These are phyloP conservation scores for Xanthorhoe designata DNA, from an alignment of 2,888 invertebrate species.

Conservation along the genomic window DNA sequence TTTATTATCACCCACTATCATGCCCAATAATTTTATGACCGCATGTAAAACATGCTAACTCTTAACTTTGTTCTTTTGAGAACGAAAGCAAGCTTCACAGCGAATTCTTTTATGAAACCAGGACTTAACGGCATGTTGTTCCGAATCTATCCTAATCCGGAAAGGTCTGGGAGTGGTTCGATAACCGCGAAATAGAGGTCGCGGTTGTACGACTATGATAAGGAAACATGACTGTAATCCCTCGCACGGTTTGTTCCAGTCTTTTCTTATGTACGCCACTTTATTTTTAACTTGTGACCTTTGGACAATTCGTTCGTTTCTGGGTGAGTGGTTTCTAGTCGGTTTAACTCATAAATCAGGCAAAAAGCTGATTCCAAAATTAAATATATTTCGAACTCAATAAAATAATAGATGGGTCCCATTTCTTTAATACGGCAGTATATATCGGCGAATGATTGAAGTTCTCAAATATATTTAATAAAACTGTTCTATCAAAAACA, in stretches of 20 bases:
- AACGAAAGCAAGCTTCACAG: neutral
- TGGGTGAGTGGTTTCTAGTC: neutral
- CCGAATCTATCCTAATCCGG: constrained; percentile 63
- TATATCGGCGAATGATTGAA: no score
- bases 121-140: constrained; percentile 25
- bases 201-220: constrained; percentile 43
- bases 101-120: neutral
- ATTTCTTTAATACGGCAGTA: no score
- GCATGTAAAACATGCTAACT: neutral
- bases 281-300: constrained; percentile 13
- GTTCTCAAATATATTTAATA: no score
- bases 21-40: neutral
- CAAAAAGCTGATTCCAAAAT: neutral
- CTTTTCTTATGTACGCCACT: constrained; percentile 16
- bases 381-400: neutral
- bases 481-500: no score
- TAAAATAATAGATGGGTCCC: no score
- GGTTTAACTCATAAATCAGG: neutral
- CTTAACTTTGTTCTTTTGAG: neutral
- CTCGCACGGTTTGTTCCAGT: constrained; percentile 20
- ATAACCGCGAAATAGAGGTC: constrained; percentile 76
- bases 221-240: constrained; percentile 34
- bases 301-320: constrained; percentile 3
- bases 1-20: no score
- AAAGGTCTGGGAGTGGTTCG: constrained; percentile 77